Base-by-base conservation (phyloP, 2,888 invertebrate species). In the Trissolcus brochymenae region DNA sequence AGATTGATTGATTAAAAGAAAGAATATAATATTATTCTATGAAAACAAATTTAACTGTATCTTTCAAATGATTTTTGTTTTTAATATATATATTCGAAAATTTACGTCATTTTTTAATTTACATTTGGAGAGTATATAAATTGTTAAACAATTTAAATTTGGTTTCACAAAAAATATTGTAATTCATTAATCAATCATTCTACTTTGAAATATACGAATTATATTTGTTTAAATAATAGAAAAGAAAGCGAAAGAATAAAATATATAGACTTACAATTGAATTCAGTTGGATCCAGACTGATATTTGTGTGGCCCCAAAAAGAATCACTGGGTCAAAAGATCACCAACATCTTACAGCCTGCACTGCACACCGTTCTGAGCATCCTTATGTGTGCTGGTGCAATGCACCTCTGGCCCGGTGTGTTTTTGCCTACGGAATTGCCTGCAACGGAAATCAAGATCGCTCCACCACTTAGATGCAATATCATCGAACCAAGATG, bases 221-320 rank as follows among this genome's bases (percentile, higher is more conserved):
- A 19, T 2, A 19, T 19, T 19, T 19, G 1, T 19, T 19, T n/a
- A n/a, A n/a, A n/a, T n/a, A n/a, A 19, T 19, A 19, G 1, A 19
- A 19, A 19, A n/a, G n/a, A 19, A 19, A 19, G 1, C 19, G 2
- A 19, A 19, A 2, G 2, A 25, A 25, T 25, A 25, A 25, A 3
- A 25, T 25, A 7, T 9, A 11, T 16, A 1, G 46, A 16, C 16
- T 46, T 46, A 46, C 46, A n/a, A 16, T 55, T 56, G 17, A 56
- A 70, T 76, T 54, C 50, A 87, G 87, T 83, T 68, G 84, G 83
- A 46, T 84, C 87, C 11, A 82, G 83, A 78, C 66, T 87, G 7
- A 83, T 88, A 35, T 88, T 88, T 41, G 81, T 87, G 43, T 88
- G 87, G 87, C 87, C 88, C 0, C 86, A 85, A 55, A 84, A 86